Evolutionary conservation across 2,797 vertebrate species (phyloP).

Genomic region (Sus cebifrons): DNA sequence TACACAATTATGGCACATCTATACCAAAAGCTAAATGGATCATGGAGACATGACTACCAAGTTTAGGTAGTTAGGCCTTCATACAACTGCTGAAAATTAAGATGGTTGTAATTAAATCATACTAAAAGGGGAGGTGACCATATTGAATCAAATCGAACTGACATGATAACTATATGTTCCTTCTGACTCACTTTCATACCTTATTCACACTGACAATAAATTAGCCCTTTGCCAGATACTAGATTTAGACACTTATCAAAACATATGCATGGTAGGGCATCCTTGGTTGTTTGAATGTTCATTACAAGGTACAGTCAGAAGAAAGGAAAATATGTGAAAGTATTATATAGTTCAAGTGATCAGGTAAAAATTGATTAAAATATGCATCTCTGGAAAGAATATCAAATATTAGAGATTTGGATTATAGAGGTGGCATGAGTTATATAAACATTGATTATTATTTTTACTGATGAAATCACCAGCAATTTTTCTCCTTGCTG

Average conservation of each 20-base stretch:
- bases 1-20: not conserved
- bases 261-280: not conserved
- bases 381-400: not conserved
- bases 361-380: slow-evolving; percentile 14
- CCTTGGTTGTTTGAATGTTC: not conserved
- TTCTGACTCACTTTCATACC: not conserved
- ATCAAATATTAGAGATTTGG: not conserved
- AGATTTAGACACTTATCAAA: slow-evolving; percentile 25
- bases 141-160: not conserved
- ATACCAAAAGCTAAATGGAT: not conserved
- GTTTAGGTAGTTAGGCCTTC: not conserved
- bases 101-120: not conserved
- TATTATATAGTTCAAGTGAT: slow-evolving; percentile 3
- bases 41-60: not conserved
- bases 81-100: not conserved
- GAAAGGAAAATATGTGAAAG: not conserved
- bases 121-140: not conserved
- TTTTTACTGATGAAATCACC: slow-evolving; percentile 6
- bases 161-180: not conserved
- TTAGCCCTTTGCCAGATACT: not conserved
- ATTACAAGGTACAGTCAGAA: not conserved
- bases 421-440: not conserved
- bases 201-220: not conserved
- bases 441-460: not conserved
- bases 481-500: not conserved